A percentile compares a stretch with the other conserved stretches of the same genome.
Conservation (phyloP, 1,140 invertebrate species). For the Rhyacophila brunnea region DNA sequence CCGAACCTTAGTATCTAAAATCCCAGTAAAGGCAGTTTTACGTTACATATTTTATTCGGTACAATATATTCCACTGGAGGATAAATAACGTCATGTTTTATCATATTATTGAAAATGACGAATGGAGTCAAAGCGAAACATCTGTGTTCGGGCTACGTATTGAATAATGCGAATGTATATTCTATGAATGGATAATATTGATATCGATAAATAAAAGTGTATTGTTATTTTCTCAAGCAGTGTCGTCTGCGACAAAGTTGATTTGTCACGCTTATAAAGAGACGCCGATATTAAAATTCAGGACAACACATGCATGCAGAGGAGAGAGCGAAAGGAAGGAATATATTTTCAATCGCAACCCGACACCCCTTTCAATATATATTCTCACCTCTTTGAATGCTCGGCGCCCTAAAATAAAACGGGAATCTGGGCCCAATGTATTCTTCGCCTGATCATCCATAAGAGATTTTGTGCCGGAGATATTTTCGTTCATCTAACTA, state of each 20-base stretch:
- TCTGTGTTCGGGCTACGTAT: too few species aligned
- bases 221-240: not conserved
- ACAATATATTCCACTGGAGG: too few species aligned
- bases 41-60: too few species aligned
- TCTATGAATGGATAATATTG: not conserved
- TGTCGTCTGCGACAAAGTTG: constrained; percentile 10
- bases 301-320: constrained; percentile 31
- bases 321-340: constrained; percentile 19
- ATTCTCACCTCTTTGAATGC: constrained; percentile 29
- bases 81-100: too few species aligned
- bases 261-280: constrained; percentile 27
- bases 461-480: too few species aligned
- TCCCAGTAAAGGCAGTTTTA: too few species aligned
- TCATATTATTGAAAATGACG: too few species aligned
- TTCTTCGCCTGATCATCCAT: too few species aligned
- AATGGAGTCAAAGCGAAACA: too few species aligned
- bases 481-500: too few species aligned
- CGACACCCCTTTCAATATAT: constrained; percentile 34
- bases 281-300: constrained; percentile 32
- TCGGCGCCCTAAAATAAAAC: constrained; percentile 24
- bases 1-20: too few species aligned
- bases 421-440: not conserved
- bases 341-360: constrained; percentile 30
- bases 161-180: not conserved
- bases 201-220: too few species aligned